These are phyloP conservation scores for Enoplosus armatus DNA, from an alignment of 2,797 vertebrate species.

Conservation along the genomic window DNA sequence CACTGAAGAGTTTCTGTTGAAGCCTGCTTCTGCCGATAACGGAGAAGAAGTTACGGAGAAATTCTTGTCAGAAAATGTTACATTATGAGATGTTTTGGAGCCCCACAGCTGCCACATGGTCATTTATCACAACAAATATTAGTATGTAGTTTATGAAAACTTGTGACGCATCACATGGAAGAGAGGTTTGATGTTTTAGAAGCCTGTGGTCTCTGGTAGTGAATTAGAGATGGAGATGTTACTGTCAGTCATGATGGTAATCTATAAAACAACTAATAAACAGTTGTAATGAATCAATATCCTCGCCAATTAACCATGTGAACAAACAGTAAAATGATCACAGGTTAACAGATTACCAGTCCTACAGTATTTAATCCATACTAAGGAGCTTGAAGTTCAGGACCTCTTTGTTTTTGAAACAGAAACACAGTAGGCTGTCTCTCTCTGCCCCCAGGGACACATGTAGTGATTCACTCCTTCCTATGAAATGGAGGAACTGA, in stretches of 20 bases:
- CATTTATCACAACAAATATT: background rate
- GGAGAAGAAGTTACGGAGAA: background rate
- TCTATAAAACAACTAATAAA: background rate
- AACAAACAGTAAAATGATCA: background rate
- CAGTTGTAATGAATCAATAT: background rate
- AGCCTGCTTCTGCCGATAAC: background rate
- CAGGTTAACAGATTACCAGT: background rate
- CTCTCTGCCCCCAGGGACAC: conserved; percentile 40
- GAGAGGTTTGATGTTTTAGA: background rate
- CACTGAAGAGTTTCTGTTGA: no score
- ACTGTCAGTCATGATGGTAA: background rate
- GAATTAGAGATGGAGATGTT: background rate
- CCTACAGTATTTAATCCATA: conserved; percentile 2
- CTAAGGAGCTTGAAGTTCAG: background rate
- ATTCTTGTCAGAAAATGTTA: background rate
- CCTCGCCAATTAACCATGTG: background rate
- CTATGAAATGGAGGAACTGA: conserved; percentile 77
- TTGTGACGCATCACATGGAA: background rate
- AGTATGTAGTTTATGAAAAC: background rate
- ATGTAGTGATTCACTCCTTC: conserved; percentile 73
- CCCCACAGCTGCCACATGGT: background rate
- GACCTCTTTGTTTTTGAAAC: conserved; percentile 40
- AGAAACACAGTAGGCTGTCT: conserved; percentile 19
- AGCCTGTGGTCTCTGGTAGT: background rate
- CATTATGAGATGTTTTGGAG: background rate